phyloP scores from a whole-genome alignment of 2,797 vertebrate species.

The Enteromius trimaculatus region DNA sequence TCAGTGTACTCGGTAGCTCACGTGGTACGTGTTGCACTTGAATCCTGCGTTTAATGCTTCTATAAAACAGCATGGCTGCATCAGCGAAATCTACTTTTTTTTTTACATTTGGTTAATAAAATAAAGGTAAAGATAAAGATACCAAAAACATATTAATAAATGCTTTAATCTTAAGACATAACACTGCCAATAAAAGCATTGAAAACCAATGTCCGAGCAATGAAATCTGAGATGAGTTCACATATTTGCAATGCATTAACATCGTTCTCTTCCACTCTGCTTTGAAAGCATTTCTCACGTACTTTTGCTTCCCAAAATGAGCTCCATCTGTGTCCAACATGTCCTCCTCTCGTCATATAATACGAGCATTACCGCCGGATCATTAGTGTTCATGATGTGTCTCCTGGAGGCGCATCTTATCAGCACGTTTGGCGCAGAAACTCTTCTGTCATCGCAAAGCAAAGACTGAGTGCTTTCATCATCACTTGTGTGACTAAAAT shows the following conservation, averaged over 20 bases:
- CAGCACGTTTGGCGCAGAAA: background rate
- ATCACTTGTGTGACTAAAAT: slow-evolving; percentile 21
- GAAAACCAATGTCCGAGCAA: background rate
- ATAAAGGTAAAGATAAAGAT: background rate
- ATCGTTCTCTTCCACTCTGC: background rate
- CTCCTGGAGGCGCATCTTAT: background rate
- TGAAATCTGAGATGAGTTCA: background rate
- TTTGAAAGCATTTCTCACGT: background rate
- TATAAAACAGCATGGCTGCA: too few relatives aligned
- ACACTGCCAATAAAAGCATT: background rate
- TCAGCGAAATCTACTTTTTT: too few relatives aligned
- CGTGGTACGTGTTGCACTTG: too few relatives aligned
- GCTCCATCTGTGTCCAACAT: background rate
- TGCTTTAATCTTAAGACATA: background rate
- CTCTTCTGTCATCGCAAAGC: background rate
- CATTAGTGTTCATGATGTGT: background rate
- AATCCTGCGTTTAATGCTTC: too few relatives aligned
- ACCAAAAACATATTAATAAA: background rate
- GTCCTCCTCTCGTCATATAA: background rate
- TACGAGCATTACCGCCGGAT: background rate
- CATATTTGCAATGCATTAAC: background rate
- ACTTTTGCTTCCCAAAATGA: background rate
- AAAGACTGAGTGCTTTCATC: background rate
- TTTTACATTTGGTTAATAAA: background rate
- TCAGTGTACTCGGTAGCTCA: too few relatives aligned